phyloP scores from a whole-genome alignment of 2,113 vertebrate species.

The Sminthopsis crassicaudata region DNA sequence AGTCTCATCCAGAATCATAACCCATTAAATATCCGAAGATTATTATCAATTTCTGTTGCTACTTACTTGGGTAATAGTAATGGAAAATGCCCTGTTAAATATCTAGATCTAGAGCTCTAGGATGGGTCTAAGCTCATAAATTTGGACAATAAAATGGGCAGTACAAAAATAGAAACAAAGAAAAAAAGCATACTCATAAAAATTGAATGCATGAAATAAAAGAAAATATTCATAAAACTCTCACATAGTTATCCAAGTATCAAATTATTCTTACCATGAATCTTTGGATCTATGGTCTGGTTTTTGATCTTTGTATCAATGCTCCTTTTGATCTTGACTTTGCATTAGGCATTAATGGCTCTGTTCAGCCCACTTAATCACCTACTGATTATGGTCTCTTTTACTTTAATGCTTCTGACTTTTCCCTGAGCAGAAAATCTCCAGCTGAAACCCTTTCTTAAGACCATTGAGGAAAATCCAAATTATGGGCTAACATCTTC shows the following conservation, averaged over 20 bases:
- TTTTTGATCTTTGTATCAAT: background rate
- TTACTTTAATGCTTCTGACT: background rate
- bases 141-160: background rate
- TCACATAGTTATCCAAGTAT: background rate
- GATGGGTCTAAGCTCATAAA: background rate
- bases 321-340: background rate
- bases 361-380: background rate
- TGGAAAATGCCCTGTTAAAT: background rate
- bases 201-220: background rate
- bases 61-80: background rate
- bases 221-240: background rate
- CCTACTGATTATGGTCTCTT: background rate
- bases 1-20: background rate
- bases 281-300: background rate
- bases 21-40: background rate
- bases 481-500: background rate
- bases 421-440: background rate
- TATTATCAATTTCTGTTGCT: background rate
- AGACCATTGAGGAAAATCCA: background rate
- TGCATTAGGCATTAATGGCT: background rate
- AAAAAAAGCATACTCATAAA: background rate
- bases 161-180: background rate
- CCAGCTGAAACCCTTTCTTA: background rate
- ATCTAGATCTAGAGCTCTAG: background rate
- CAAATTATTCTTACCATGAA: background rate